phyloP scores from a whole-genome alignment of 2,888 invertebrate species.

The Steinernema hermaphroditum region DNA sequence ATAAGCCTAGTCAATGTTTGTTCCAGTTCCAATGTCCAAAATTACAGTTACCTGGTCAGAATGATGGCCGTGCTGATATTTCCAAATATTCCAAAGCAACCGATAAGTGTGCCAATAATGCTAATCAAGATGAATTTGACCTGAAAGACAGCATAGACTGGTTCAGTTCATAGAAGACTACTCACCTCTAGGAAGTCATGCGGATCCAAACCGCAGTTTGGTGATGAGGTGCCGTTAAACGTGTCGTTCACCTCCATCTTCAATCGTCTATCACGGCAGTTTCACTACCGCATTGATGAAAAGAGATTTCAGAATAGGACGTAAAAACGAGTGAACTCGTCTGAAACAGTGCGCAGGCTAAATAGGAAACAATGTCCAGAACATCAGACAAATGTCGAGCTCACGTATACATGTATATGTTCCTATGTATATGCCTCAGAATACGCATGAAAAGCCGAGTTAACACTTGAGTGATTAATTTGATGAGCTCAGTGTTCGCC shows the following conservation, averaged over 20 bases:
- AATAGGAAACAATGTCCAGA: no score
- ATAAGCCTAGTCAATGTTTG: no score
- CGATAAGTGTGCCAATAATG: constrained; percentile 74
- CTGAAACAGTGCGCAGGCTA: neutral
- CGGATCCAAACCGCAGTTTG: constrained; percentile 52
- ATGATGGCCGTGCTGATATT: constrained; percentile 88
- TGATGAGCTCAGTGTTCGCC: no score
- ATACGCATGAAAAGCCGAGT: neutral
- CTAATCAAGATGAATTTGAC: constrained; percentile 59
- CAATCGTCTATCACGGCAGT: neutral
- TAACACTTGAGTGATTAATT: neutral
- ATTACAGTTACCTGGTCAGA: constrained; percentile 72
- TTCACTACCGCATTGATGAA: constrained; percentile 3
- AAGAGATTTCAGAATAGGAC: no score
- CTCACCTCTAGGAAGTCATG: constrained; percentile 53
- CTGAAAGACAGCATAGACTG: constrained; percentile 34
- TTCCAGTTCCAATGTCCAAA: neutral
- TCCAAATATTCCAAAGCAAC: constrained; percentile 82
- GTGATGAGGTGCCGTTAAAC: neutral
- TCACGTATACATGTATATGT: no score
- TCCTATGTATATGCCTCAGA: no score
- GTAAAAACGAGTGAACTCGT: neutral
- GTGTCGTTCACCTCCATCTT: constrained; percentile 22
- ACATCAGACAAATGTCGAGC: no score
- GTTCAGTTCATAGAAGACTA: neutral